A percentile compares a stretch with the other conserved stretches of the same genome.
Conservation (phyloP, 2,113 vertebrate species). For the Craseonycteris thonglongyai region DNA sequence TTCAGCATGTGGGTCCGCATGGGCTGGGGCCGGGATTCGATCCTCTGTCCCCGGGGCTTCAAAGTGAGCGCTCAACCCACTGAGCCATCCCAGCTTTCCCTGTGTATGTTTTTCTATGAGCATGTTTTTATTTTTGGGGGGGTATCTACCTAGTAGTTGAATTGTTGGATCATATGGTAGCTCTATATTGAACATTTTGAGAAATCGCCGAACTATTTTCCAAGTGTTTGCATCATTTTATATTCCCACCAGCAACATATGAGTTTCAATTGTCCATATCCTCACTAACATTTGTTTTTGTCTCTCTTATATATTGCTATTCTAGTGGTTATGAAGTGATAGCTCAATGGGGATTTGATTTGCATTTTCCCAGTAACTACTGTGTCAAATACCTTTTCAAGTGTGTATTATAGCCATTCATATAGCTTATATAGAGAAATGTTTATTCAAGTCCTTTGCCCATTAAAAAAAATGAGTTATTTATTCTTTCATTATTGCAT, state of each 20-base stretch:
- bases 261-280: background rate
- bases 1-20: too few species aligned
- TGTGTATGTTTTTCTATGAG: background rate
- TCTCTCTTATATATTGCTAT: background rate
- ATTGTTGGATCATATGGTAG: background rate
- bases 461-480: background rate
- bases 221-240: background rate
- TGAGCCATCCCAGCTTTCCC: too few species aligned
- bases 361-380: background rate
- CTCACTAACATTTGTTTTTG: background rate
- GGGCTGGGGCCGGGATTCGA: too few species aligned
- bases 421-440: background rate
- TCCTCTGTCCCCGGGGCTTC: too few species aligned
- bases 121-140: background rate
- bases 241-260: background rate
- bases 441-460: background rate
- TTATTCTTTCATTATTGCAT: background rate
- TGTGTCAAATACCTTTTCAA: background rate
- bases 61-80: too few species aligned
- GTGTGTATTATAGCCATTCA: background rate
- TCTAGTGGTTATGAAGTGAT: background rate
- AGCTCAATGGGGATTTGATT: background rate
- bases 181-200: background rate
- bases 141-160: background rate
- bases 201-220: background rate